Base-by-base conservation (phyloP, 2,888 invertebrate genomes). In the Bimastos eiseni region DNA sequence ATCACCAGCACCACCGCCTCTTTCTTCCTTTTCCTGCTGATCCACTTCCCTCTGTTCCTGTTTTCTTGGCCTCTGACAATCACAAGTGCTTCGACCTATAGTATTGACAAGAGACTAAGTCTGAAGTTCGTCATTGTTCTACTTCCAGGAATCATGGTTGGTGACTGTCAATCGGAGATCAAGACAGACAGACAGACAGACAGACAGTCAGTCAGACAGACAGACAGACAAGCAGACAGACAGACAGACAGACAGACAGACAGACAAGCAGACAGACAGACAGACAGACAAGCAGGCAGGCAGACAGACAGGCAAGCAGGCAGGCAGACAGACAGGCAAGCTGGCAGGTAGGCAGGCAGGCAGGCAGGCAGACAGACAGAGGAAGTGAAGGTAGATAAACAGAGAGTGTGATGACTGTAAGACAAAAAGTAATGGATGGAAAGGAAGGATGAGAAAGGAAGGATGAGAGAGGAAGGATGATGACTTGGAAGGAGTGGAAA, bases 231-330 rank as follows among this genome's bases (percentile, higher is more conserved):
- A 13, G 5, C 38, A 38, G 38, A 38, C 38, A 89, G 89, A 44
- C 44, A 89, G 89, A n/a, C 89, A 89, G 89, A 11, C 44, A 89
- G 89, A 44, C 44, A 89, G 89, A 44, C 44, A 49, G 89, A 44
- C 44, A 49, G 89, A 44, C 44, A 49, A n/a, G 89, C 84, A 84
- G 84, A 84, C 84, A 84, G 84, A 84, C 84, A 84, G 84, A 84
- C 33, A 84, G 84, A 84, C 49, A 49, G 49, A 49, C 49, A 24
- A 24, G 24, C 49, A 49, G 84, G 33, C 33, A 33, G 33, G 33
- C 34, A 33, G 33, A 1, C 13, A 33, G 34, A 19, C 3, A 84
- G 19, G 19, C 19, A 84, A 8, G 17, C 33, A n/a, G 21, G 33
- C 21, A 36, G 33, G 33, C 13, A 84, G 33, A 84, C 33, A 84